phyloP scores from a whole-genome alignment of 2,888 invertebrate genomes.

The Augiades crinisus region DNA sequence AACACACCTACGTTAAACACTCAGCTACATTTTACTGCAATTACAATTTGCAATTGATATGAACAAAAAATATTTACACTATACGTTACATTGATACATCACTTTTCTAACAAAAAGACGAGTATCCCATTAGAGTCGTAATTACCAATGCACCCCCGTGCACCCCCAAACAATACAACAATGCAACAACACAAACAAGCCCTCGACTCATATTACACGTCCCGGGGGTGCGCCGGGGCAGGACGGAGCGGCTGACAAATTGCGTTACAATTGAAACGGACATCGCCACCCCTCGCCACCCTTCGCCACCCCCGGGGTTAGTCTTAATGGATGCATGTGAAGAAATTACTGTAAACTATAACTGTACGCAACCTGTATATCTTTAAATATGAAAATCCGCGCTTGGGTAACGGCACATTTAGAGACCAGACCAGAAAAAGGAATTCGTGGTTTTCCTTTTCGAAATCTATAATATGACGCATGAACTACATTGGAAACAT shows the following conservation, averaged over 20 bases:
- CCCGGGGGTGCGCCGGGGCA: background rate
- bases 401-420: too few species aligned
- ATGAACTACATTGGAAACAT: too few species aligned
- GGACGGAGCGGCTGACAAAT: slow-evolving; percentile 52
- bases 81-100: too few species aligned
- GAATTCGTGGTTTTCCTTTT: too few species aligned
- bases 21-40: too few species aligned
- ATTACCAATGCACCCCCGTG: slow-evolving; percentile 4
- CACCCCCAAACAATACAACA: slow-evolving; percentile 11
- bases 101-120: background rate
- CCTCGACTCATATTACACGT: slow-evolving; percentile 16
- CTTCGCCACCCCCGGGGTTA: slow-evolving; percentile 1
- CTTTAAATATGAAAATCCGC: too few species aligned
- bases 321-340: slow-evolving; percentile 13
- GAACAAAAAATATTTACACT: too few species aligned
- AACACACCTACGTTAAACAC: too few species aligned
- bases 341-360: background rate
- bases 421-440: too few species aligned
- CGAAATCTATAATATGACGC: too few species aligned
- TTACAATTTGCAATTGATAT: too few species aligned
- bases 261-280: slow-evolving; percentile 54
- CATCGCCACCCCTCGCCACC: slow-evolving; percentile 33
- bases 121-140: background rate
- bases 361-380: too few species aligned
- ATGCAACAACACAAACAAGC: slow-evolving; percentile 17